Base-by-base conservation (phyloP, 2,888 invertebrate species). In the Limenitis camilla region DNA sequence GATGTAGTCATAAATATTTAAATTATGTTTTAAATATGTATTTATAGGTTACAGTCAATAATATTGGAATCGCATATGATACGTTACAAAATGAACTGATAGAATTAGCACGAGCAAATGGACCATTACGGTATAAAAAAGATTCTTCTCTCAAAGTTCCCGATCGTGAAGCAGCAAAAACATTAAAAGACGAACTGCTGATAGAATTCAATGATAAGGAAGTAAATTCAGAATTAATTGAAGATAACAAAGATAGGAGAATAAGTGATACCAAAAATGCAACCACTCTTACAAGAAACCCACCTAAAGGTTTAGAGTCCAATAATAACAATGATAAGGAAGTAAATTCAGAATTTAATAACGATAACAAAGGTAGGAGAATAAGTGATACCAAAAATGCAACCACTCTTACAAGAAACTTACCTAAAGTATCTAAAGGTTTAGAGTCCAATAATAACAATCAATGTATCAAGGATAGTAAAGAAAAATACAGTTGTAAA, bases 31-130 rank as follows among this genome's bases (percentile, higher is more conserved):
- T 29, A 10, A 47, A n/a, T 8, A 30, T 40, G 5, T 11, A 28
- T 45, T 74, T 73, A 33, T 70, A 84, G 84, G 65, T 74, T 32
- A 72, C 75, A 8, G 61, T 84, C 28, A 62, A 64, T 11, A 59
- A 64, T 8, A 75, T 84, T 35, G 78, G 72, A 29, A 63, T 58
- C 11, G 74, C 74, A 8, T 84, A 84, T 52, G 77, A 81, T 33
- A 67, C 51, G 28, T 68, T 82, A 10, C 64, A 78, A 11, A 60
- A 40, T 29, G 77, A 81, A 58, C 55, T 84, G 1, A 65, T 63
- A 44, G 61, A 59, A 32, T 49, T 80, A 42, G 52, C 61, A 28
- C 59, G 60, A 19, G 44, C 59, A 6, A 43, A 54, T 33, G 33
- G 46, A 19, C 29, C 44, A 8, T 49, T 51, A 39, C 36, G 33